Evolutionary conservation across 2,797 vertebrate genomes (phyloP).

Genomic region (Nasua narica): DNA sequence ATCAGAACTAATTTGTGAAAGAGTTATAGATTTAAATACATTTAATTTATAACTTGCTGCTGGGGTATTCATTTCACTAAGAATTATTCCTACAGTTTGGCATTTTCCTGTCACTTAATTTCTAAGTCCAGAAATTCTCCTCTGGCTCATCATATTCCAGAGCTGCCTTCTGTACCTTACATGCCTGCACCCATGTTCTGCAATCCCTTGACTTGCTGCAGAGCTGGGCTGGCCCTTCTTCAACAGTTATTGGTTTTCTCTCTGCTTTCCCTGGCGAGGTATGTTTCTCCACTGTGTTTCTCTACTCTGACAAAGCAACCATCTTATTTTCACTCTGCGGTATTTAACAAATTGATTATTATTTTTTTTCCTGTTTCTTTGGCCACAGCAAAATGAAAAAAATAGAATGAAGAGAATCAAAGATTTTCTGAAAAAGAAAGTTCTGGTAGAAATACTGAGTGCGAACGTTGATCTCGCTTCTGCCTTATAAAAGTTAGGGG

Average conservation of each 20-base stretch:
- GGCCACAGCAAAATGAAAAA: not conserved
- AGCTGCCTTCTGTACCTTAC: not conserved
- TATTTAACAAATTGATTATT: not conserved
- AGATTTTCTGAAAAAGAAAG: not conserved
- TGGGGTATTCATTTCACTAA: not conserved
- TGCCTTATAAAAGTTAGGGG: not conserved
- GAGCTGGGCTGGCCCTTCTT: not conserved
- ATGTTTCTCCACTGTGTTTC: not conserved
- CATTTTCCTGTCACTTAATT: not conserved
- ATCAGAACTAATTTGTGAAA: conserved; percentile 22
- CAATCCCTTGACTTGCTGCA: not conserved
- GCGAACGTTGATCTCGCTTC: not conserved
- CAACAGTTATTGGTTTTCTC: not conserved
- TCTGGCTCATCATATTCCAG: not conserved
- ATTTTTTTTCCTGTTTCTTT: not conserved
- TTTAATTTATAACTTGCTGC: not conserved
- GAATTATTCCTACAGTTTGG: not conserved
- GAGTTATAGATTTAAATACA: not conserved
- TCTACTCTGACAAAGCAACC: not conserved
- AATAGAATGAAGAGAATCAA: not conserved
- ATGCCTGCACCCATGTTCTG: not conserved
- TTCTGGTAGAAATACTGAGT: not conserved
- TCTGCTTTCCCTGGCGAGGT: too few species aligned
- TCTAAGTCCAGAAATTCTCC: not conserved
- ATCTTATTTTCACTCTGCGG: not conserved